Base-by-base conservation (phyloP, 2,797 vertebrate species). In the Peromyscus nudipes region DNA sequence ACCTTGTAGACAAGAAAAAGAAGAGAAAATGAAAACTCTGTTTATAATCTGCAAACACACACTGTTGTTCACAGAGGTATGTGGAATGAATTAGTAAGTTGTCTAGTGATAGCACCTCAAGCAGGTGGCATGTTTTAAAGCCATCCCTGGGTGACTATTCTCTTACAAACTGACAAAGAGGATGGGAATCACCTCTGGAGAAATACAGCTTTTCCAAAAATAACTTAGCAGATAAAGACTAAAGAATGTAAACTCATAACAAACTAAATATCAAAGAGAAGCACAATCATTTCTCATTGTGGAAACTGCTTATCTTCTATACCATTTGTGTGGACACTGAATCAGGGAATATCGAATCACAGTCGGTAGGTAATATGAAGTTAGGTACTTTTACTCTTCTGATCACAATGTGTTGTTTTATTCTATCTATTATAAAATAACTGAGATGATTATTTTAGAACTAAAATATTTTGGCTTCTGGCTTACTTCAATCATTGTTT, bases 61-160 rank as follows among this genome's bases (percentile, higher is more conserved):
- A 79, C 57, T 29, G 2, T 76, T 92, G 14, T 81, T 94, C 71
- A 86, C 29, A 80, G 62, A 79, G 27, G 81, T 89, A 9, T 95
- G 4, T 87, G n/a, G 14, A 9, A 46, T 62, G 9, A 87, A 96
- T 90, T 93, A 79, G 90, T 83, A 92, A 75, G 83, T 29, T 60
- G 0, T 86, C 76, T 94, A 65, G 34, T 67, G 77, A 71, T 92
- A 75, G 46, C 75, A 76, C 29, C 12, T 85, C 11, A 91, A 88
- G 37, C 37, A 94, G 23, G 43, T 27, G 71, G 19, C 37, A 91
- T 88, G 90, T 57, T 82, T 81, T 81, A 81, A 93, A 96, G 75
- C 4, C 57, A 57, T 82, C 6, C 29, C 93, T 6, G 83, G 65
- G 73, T 92, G 81, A 6, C 52, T 81, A 81, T 31, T 5, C 76